These are phyloP conservation scores for Glomeris maerens DNA, from an alignment of 1,140 invertebrate genomes.

Conservation along the genomic window DNA sequence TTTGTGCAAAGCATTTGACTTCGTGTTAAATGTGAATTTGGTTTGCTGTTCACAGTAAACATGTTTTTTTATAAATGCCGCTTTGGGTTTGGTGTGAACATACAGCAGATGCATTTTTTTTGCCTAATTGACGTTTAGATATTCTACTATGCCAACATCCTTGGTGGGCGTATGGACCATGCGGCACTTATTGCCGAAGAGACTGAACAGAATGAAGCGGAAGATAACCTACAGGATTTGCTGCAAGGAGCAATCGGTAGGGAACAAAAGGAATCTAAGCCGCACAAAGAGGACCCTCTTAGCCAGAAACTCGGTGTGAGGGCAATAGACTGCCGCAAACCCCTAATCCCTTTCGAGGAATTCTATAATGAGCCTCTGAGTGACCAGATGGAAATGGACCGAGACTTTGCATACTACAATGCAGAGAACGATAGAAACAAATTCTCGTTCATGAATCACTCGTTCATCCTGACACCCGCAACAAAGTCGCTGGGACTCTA, in stretches of 20 bases:
- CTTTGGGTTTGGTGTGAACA: no score
- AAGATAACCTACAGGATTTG: constrained; percentile 26
- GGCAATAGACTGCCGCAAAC: constrained; percentile 62
- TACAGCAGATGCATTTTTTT: no score
- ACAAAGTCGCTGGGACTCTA: constrained; percentile 80
- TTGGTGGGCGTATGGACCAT: constrained; percentile 60
- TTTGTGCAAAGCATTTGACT: no score
- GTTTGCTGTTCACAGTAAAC: no score
- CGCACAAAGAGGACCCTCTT: constrained; percentile 30
- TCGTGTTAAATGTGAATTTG: no score
- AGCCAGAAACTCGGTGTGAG: constrained; percentile 48
- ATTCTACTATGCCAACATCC: constrained; percentile 74
- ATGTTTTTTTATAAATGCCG: no score
- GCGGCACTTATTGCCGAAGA: constrained; percentile 23
- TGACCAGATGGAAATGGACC: constrained; percentile 81
- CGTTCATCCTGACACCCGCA: constrained; percentile 80
- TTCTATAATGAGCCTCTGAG: constrained; percentile 89
- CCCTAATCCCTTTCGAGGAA: constrained; percentile 66
- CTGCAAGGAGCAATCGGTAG: constrained; percentile 25
- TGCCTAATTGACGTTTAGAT: no score
- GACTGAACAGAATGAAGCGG: constrained; percentile 21
- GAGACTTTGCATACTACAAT: constrained; percentile 80
- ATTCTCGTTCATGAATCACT: constrained; percentile 83
- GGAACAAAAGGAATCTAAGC: constrained; percentile 18
- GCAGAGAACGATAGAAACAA: constrained; percentile 34